Percentiles rank a stretch among this genome's conserved stretches.
These are phyloP conservation scores for Orthosia cruda DNA, from an alignment of 2,888 invertebrate genomes.

Conservation along the genomic window DNA sequence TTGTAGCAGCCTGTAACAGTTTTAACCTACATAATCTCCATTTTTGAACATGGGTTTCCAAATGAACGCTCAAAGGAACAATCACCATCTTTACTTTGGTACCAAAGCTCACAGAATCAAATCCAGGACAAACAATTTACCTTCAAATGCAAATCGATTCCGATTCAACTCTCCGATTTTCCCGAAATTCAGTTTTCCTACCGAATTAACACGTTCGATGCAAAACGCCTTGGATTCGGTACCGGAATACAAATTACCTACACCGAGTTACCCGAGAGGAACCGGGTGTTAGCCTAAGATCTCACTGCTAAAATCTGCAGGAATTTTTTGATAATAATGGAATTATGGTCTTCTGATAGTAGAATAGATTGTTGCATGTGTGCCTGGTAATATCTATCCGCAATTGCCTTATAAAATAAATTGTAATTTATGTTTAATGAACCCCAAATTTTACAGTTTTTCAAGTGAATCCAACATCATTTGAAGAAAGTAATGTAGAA, in stretches of 20 bases:
- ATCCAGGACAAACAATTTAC: conserved; percentile 37
- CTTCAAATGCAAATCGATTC: conserved; percentile 35
- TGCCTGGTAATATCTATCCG: too few relatives aligned
- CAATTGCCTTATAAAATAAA: too few relatives aligned
- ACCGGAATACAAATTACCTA: conserved; percentile 66
- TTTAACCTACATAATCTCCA: too few relatives aligned
- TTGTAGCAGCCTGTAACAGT: not conserved
- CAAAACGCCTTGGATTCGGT: conserved; percentile 41
- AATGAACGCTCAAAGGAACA: conserved; percentile 7
- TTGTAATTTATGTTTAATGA: too few relatives aligned
- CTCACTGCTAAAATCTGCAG: too few relatives aligned
- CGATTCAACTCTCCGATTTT: conserved; percentile 37
- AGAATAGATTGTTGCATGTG: too few relatives aligned
- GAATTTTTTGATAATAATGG: too few relatives aligned
- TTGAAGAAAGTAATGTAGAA: too few relatives aligned
- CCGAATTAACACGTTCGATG: conserved; percentile 68
- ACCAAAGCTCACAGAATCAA: conserved; percentile 11
- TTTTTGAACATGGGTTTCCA: not conserved
- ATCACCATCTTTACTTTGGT: not conserved
- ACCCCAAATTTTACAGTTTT: too few relatives aligned
- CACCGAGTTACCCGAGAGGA: conserved; percentile 21
- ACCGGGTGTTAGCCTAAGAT: not conserved
- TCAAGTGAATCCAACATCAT: too few relatives aligned
- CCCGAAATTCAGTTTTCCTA: conserved; percentile 29
- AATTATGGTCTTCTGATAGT: too few relatives aligned